phyloP scores from a whole-genome alignment of 2,888 invertebrate genomes.

The Trichacis sp. region DNA sequence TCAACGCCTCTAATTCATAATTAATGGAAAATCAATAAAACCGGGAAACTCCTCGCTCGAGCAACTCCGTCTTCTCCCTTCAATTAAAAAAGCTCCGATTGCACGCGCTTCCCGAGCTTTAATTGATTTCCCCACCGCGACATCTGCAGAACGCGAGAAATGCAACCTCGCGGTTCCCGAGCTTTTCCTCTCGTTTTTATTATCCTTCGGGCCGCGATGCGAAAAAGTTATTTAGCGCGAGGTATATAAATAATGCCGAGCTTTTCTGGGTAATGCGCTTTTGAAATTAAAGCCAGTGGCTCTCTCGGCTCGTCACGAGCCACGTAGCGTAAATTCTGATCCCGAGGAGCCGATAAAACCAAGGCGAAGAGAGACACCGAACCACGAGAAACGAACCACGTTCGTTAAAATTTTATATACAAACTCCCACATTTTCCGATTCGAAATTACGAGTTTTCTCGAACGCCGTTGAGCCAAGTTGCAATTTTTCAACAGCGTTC shows the following conservation, averaged over 20 bases:
- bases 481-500: too few species aligned
- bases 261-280: conserved; percentile 34
- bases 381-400: conserved; percentile 11
- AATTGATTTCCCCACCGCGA: neutral
- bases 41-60: neutral
- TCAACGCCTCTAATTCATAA: neutral
- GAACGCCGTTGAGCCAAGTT: neutral
- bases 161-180: neutral
- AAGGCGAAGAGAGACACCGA: conserved; percentile 19
- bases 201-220: neutral
- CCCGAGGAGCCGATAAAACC: conserved; percentile 29
- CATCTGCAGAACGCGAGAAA: neutral
- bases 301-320: conserved; percentile 53
- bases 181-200: too few species aligned
- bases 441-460: conserved; percentile 13
- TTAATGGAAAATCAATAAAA: neutral
- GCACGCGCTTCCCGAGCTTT: neutral
- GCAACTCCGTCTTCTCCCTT: neutral
- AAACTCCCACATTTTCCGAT: neutral
- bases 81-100: neutral
- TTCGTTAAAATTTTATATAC: too few species aligned
- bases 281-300: conserved; percentile 54
- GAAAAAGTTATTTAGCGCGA: neutral
- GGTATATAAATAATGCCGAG: conserved; percentile 41
- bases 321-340: conserved; percentile 49